Conservation (phyloP, 2,888 invertebrate species). For the Cryptocephalus moraei region DNA sequence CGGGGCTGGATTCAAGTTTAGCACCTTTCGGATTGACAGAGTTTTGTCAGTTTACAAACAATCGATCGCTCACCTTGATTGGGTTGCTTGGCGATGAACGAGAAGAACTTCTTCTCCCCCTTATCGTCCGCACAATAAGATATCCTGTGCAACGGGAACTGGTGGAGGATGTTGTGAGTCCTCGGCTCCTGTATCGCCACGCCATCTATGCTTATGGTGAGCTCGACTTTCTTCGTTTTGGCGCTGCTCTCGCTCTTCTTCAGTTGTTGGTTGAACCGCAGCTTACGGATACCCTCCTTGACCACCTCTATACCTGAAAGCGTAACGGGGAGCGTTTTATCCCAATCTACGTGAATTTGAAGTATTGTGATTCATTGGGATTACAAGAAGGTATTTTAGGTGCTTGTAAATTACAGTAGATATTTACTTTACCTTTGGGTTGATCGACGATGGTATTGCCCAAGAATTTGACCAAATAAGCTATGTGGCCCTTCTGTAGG, state of each 20-base stretch:
- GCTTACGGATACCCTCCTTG: constrained; percentile 91
- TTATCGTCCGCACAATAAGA: constrained; percentile 99
- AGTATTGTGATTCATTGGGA: too few species aligned
- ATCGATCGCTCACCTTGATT: constrained; percentile 28
- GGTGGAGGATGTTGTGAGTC: constrained; percentile 75
- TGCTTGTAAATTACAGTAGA: neutral
- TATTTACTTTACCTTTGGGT: constrained; percentile 60
- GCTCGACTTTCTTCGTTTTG: constrained; percentile 84
- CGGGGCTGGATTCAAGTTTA: too few species aligned
- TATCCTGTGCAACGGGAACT: constrained; percentile 93
- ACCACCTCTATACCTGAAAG: constrained; percentile 79
- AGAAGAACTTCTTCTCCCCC: constrained; percentile 94
- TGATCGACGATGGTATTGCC: constrained; percentile 92
- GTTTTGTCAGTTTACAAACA: too few species aligned
- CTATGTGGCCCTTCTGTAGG: constrained; percentile 88
- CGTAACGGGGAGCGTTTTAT: too few species aligned
- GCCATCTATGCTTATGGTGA: constrained; percentile 95
- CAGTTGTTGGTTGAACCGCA: constrained; percentile 88
- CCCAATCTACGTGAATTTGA: too few species aligned
- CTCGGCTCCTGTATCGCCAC: constrained; percentile 79
- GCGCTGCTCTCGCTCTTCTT: constrained; percentile 85
- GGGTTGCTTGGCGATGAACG: constrained; percentile 79
- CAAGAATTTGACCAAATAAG: constrained; percentile 95
- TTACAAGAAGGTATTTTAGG: too few species aligned
- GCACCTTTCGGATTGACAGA: too few species aligned